phyloP scores from a whole-genome alignment of 2,888 invertebrate genomes.

The Dioctria rufipes region DNA sequence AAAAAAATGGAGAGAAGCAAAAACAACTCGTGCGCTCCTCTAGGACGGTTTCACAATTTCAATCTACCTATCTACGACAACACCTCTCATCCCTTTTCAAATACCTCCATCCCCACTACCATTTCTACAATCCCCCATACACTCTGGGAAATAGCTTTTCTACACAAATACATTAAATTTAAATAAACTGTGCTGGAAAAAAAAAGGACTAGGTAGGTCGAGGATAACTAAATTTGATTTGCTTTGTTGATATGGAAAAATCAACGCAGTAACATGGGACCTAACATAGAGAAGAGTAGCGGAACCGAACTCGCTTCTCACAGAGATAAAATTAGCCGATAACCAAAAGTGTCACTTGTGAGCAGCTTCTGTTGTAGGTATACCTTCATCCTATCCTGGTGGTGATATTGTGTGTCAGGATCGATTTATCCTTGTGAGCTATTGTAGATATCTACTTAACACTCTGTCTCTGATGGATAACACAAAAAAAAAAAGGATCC shows the following conservation, averaged over 20 bases:
- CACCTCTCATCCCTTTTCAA: slow-evolving; percentile 20
- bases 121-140: background rate
- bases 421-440: slow-evolving; percentile 45
- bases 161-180: slow-evolving; percentile 32
- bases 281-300: background rate
- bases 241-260: slow-evolving; percentile 49
- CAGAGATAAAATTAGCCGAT: slow-evolving; percentile 42
- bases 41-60: slow-evolving; percentile 36
- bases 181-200: slow-evolving; percentile 26
- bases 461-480: slow-evolving; percentile 25
- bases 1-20: background rate
- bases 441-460: background rate
- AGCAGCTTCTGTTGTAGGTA: slow-evolving; percentile 8
- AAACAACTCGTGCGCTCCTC: background rate
- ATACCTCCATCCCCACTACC: background rate
- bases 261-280: slow-evolving; percentile 29
- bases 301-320: slow-evolving; percentile 9
- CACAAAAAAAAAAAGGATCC: slow-evolving; percentile 7
- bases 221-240: slow-evolving; percentile 48
- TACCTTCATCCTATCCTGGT: background rate
- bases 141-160: background rate
- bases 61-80: slow-evolving; percentile 9
- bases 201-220: background rate
- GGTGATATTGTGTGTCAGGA: slow-evolving; percentile 33
- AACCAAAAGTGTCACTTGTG: slow-evolving; percentile 40